Conservation (phyloP, 2,797 vertebrate species). For the Coracias cyanogaster region DNA sequence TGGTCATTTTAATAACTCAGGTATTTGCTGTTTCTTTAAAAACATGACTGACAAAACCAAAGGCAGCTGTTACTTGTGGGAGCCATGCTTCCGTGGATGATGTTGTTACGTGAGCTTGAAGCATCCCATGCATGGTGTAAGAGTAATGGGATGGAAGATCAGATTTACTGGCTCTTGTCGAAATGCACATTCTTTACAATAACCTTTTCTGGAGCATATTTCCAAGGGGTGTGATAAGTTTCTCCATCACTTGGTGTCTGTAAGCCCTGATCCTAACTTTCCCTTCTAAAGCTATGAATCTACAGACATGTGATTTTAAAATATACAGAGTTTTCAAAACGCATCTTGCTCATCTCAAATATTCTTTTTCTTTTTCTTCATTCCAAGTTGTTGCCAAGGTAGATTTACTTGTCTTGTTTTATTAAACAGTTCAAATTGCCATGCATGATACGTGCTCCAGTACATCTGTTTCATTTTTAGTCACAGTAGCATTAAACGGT, state of each 20-base stretch:
- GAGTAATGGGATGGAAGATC: neutral
- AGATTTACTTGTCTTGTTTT: neutral
- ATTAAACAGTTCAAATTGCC: neutral
- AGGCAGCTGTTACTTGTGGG: neutral
- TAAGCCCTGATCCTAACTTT: neutral
- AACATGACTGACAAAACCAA: neutral
- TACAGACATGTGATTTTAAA: neutral
- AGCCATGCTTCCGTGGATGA: neutral
- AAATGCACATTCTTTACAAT: neutral
- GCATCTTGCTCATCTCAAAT: neutral
- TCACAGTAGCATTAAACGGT: neutral
- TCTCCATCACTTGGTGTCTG: neutral
- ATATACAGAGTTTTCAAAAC: neutral
- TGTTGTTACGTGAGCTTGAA: neutral
- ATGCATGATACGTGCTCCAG: neutral
- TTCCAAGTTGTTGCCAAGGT: neutral
- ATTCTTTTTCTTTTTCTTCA: neutral
- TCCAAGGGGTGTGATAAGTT: neutral
- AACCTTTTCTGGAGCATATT: neutral
- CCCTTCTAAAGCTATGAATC: neutral
- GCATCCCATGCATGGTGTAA: neutral
- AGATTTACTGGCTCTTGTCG: neutral
- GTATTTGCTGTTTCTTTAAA: neutral
- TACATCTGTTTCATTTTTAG: constrained; percentile 27
- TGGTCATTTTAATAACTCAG: neutral